Base-by-base conservation (phyloP, 2,113 vertebrate genomes). In the Trichomycterus rosablanca region DNA sequence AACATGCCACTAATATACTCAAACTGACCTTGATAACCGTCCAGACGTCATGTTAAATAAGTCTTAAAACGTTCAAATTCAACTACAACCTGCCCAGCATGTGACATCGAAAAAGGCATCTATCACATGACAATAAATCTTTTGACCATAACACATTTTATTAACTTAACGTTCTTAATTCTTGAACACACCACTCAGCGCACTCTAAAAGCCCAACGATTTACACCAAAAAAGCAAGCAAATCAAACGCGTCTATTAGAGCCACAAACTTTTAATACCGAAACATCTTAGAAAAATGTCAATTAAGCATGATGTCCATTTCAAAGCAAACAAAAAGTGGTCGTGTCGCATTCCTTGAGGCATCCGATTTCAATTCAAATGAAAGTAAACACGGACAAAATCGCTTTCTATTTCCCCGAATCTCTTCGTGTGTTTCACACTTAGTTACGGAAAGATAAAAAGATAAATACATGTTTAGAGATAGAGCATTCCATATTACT, bases 201-300 rank as follows among this genome's bases (percentile, higher is more conserved):
- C 83, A 86, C 89, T 92, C 87, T 87, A 89, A 86, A 80, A 84
- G 84, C 86, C 86, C 83, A 89, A 83, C 83, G 87, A 88, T 91
- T 86, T 81, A 92, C 89, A 91, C 77, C 85, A 82, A 85, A 88
- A 89, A 82, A 89, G 86, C 86, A 91, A 93, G 87, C 89, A 85
- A 90, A 89, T 86, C 66, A 83, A 87, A 76, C 81, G 88, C 89
- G 82, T 84, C 89, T 87, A 93, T 88, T 79, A 83, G 77, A 89
- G 82, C 83, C 86, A 87, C 90, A 79, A n/a, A 78, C 11, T 88
- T 95, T 97, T 93, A 97, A 96, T 97, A 95, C 88, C 89, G 88
- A 91, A 91, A 94, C 94, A 93, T 94, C 88, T 92, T 93, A 91
- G 83, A 89, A 87, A 79, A 76, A 90, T 92, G 80, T 86, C 83